Evolutionary conservation across 2,797 vertebrate genomes (phyloP).

Genomic region (Sparidentex hasta): DNA sequence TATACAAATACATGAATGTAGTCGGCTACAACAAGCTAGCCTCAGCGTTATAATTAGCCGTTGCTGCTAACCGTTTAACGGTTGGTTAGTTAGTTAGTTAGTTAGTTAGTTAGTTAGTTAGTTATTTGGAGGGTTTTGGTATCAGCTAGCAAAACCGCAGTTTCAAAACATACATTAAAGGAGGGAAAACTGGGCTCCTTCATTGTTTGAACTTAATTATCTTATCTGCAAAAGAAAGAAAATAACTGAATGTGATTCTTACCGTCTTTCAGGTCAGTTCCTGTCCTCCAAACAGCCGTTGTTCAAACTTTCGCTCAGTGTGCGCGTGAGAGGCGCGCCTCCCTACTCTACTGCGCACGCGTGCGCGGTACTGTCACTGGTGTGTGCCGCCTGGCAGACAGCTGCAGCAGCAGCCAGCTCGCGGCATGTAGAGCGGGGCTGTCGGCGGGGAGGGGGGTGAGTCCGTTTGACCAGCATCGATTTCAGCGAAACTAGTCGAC

Average conservation of each 20-base stretch:
- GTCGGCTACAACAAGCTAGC: neutral
- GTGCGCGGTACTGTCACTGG: constrained; percentile 44
- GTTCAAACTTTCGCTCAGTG: too few species aligned
- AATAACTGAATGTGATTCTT: neutral
- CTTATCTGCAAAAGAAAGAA: neutral
- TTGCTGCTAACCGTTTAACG: neutral
- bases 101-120: too few species aligned
- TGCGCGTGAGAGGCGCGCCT: neutral
- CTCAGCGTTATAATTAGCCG: neutral
- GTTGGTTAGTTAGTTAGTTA: too few species aligned
- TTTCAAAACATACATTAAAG: neutral
- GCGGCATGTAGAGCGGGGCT: constrained; percentile 46
- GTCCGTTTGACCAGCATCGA: constrained; percentile 45
- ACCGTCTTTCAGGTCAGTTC: neutral
- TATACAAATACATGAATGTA: too few species aligned
- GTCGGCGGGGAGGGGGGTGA: neutral
- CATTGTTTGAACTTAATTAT: neutral
- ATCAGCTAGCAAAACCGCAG: neutral
- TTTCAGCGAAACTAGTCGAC: constrained; percentile 16
- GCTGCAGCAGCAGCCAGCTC: constrained; percentile 57
- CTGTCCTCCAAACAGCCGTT: neutral
- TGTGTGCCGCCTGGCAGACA: constrained; percentile 41
- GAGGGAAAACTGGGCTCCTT: too few species aligned
- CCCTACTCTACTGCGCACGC: constrained; percentile 25
- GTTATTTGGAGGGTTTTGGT: neutral